Base-by-base conservation (phyloP, 2,797 vertebrate genomes). In the Oophaga sylvatica region DNA sequence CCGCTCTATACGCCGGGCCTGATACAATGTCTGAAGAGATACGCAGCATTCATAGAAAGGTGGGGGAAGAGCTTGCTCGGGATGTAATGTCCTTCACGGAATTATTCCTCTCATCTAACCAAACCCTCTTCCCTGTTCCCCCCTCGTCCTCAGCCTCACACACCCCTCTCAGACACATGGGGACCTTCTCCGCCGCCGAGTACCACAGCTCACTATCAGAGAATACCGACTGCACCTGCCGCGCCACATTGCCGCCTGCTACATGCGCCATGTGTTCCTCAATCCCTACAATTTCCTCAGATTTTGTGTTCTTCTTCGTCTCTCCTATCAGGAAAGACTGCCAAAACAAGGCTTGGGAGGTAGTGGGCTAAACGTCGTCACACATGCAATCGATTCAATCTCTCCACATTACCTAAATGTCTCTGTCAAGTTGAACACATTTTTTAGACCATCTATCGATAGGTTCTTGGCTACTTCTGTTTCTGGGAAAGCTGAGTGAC, bases 21-120 rank as follows among this genome's bases (percentile, higher is more conserved):
- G 94, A 92, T 93, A 94, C 94, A 93, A 94, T 90, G 94, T 93
- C 91, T 89, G 88, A 93, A 85, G 93, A 92, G 91, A 92, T 92
- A 90, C 90, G 90, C 89, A 81, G 89, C 87, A 83, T 83, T 91
- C 77, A 90, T 89, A 79, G 88, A 90, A 89, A 80, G 90, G 91
- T 89, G 82, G 88, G 80, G 81, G 85, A 87, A 81, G 86, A 83
- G 88, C 88, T 77, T 85, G 83, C 80, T 86, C 63, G 73, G 84
- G 84, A 89, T 89, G 84, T 86, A 89, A 89, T 89, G 88, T 89
- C 88, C 88, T 89, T 89, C 88, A 89, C 84, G 88, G 88, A 89
- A 89, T 89, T 89, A 89, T 89, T 89, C 84, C 84, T 75, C 84
- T 75, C 83, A 56, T 90, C 90, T 73, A 45, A 48, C 10, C 81